Evolutionary conservation across 1,140 invertebrate genomes (phyloP), one percentile per base, ranked within the genome.

Genomic region (Mesaphorura yosii): DNA sequence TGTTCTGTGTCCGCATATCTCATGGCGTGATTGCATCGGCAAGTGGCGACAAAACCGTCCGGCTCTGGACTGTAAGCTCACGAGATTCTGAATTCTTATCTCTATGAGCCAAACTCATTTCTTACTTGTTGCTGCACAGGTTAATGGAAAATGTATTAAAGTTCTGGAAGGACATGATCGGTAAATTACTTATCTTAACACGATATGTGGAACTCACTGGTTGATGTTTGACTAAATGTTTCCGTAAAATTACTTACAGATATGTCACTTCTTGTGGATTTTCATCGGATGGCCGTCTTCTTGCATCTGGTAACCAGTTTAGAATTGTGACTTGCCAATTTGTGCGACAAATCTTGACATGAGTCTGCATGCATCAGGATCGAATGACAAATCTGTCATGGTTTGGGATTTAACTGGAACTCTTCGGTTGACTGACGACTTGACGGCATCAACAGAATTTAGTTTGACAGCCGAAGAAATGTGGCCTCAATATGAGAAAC

Each of bases 181-280:
- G 31, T 31, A 29, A 19, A 31, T 10, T n/a, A 10, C 7, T 15
- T 48, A 34, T 34, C 14, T 20, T 20, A 20, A 46, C 12, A 26
- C 7, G 28, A 46, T 20, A 19, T 19, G 37, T 48, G 4, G 20
- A 37, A 48, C 10, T 31, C 4, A 10, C 19, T 41, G 7, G 7
- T 41, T 41, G 7, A 10, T 12, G 22, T 31, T 15, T 23, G 7
- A 48, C 31, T n/a, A n/a, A n/a, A n/a, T n/a, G n/a, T n/a, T n/a
- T n/a, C n/a, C n/a, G n/a, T n/a, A n/a, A n/a, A n/a, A n/a, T n/a
- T n/a, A 34, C 20, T 34, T 48, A 26, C 27, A 55, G 58, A 67
- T 86, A 84, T 68, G 78, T 87, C 0, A 82, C 82, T 49, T 81
- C 77, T 55, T 79, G 81, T 67, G 75, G 78, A 12, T 84, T 86